Evolutionary conservation across 2,797 vertebrate species (phyloP), one percentile per base, ranked within the genome.

Genomic region (Pelodytes ibericus): DNA sequence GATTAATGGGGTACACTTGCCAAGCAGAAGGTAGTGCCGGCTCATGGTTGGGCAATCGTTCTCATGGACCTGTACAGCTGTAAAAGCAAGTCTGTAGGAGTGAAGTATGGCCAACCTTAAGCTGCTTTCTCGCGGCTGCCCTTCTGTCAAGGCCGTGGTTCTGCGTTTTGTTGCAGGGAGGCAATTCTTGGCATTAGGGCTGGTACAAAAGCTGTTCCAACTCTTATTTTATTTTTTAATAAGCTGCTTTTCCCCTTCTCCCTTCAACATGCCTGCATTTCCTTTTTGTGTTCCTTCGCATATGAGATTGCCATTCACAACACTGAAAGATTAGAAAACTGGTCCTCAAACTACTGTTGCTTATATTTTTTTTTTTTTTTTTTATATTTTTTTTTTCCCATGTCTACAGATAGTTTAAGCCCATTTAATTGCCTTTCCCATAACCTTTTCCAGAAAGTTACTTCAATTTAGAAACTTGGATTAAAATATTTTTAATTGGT

Each of bases 1-100:
- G 33, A 90, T 97, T 86, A 98, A 98, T 69, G 96, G 96, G 81
- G 91, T 98, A 87, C 96, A 98, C 90, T 91, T 97, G 88, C 91
- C 95, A 15, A 85, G 86, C 84, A 91, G 96, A 93, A 98, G 97
- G 95, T 98, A 99, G 96, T 95, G 93, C 88, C 83, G 87, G 89
- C 87, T 49, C 76, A 63, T 73, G 81, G 80, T 81, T 24, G 70
- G 80, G 76, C 76, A 81, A 86, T 83, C 57, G 77, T 87, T 72
- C 81, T 80, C 84, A 91, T 62, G 91, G 91, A 93, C 92, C 88
- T 93, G 92, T 94, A 93, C 87, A 93, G 83, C 91, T 94, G 91
- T 92, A 92, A 92, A 81, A 91, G 91, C 89, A 87, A 88, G 85
- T 89, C 80, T 86, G 83, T 87, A 93, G 94, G 94, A 96, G 94